Evolutionary conservation across 2,797 vertebrate genomes (phyloP).

Genomic region (Hoplostethus atlanticus): DNA sequence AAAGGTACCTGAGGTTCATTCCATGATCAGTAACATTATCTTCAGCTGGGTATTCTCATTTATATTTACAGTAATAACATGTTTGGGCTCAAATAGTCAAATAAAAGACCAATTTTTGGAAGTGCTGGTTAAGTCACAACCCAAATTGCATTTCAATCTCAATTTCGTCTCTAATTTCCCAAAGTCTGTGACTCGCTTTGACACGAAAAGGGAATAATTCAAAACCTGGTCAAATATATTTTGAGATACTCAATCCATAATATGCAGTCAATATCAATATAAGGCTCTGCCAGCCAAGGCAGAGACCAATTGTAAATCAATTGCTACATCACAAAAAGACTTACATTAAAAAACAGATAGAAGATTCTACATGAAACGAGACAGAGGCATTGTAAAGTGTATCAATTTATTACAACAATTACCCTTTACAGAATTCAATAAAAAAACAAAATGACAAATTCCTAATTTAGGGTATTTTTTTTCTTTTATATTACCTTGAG

Average conservation of each 20-base stretch:
- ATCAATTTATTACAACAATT: conserved; percentile 81
- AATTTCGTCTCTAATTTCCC: background rate
- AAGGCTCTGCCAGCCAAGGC: conserved; percentile 1
- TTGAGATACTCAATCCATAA: background rate
- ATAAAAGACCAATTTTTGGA: too few species aligned
- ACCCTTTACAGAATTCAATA: conserved; percentile 58
- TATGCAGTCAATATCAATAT: background rate
- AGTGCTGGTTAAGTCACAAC: too few species aligned
- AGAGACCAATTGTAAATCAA: background rate
- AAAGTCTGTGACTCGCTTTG: background rate
- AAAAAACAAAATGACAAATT: conserved; percentile 38
- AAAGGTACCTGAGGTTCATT: conserved; percentile 77
- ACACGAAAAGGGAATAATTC: background rate
- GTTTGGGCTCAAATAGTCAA: background rate
- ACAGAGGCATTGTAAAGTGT: conserved; percentile 66
- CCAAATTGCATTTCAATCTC: background rate
- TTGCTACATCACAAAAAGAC: background rate
- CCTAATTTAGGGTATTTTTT: conserved; percentile 5
- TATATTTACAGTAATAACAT: conserved; percentile 6
- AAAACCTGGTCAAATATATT: background rate
- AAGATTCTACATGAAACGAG: conserved; percentile 52
- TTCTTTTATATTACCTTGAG: background rate
- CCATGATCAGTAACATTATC: conserved; percentile 58
- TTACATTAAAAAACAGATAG: background rate
- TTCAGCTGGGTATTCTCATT: conserved; percentile 33